Conservation (phyloP, 2,113 vertebrate genomes). For the Oryzias melastigma region DNA sequence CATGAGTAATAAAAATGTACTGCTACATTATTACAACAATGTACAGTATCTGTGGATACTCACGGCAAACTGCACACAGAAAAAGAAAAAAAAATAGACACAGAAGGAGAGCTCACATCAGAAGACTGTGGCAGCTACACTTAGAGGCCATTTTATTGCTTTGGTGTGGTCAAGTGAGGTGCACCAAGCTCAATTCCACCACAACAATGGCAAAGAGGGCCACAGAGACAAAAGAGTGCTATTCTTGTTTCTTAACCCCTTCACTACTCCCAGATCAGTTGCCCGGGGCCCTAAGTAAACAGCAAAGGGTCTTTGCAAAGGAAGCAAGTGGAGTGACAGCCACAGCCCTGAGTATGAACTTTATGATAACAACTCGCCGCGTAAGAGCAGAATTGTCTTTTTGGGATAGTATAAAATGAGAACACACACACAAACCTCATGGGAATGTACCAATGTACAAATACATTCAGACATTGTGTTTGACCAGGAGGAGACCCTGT, state of each 20-base stretch:
- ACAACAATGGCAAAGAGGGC: conserved; percentile 81
- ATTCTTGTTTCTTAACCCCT: conserved; percentile 80
- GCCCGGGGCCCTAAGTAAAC: conserved; percentile 39
- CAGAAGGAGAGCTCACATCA: conserved; percentile 69
- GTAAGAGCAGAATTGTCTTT: conserved; percentile 5
- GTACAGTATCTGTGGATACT: neutral
- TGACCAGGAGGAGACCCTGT: conserved; percentile 59
- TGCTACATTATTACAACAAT: neutral
- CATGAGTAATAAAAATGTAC: conserved; percentile 2
- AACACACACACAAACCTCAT: conserved; percentile 14
- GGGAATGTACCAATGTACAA: conserved; percentile 19
- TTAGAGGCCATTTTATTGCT: conserved; percentile 83
- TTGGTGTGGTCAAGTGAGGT: conserved; percentile 84
- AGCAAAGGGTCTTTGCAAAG: conserved; percentile 32
- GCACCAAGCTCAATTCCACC: conserved; percentile 79
- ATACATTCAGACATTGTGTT: conserved; percentile 23
- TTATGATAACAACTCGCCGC: conserved; percentile 11
- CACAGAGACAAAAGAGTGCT: conserved; percentile 78
- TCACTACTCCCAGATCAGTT: conserved; percentile 57
- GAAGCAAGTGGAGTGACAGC: conserved; percentile 40
- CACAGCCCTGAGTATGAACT: conserved; percentile 10
- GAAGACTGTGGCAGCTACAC: conserved; percentile 67
- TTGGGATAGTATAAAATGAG: conserved; percentile 17
- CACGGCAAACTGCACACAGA: neutral
- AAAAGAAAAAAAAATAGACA: conserved; percentile 47